A percentile compares a stretch with the other conserved stretches of the same genome.
Conservation (phyloP, 1,140 invertebrate species). For the Drosophila neocordata region DNA sequence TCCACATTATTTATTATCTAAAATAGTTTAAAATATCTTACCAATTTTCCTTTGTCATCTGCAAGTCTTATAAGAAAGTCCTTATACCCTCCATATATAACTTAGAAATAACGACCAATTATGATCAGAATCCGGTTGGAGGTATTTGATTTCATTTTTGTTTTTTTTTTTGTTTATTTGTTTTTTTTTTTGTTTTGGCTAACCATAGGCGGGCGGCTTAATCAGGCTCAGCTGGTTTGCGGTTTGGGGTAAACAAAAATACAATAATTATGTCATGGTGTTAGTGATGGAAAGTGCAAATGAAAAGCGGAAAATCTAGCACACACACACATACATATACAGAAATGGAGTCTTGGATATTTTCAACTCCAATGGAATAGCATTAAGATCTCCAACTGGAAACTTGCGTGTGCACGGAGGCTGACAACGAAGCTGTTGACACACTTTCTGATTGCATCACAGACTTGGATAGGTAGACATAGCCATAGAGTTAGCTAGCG, state of each 20-base stretch:
- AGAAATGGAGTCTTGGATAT: not conserved
- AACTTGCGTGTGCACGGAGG: conserved; percentile 23
- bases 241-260: conserved; percentile 31
- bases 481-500: conserved; percentile 30
- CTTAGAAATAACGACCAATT: conserved; percentile 44
- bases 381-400: conserved; percentile 46
- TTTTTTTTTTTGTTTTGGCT: not conserved
- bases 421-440: conserved; percentile 70
- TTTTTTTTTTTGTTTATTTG: not conserved
- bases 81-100: conserved; percentile 33
- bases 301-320: conserved; percentile 73
- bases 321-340: not conserved
- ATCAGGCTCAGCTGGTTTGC: conserved; percentile 63
- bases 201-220: conserved; percentile 33
- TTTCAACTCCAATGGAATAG: conserved; percentile 17
- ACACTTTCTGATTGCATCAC: conserved; percentile 76
- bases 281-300: conserved; percentile 78
- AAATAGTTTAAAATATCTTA: not conserved
- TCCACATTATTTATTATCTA: too few species aligned
- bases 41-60: not conserved
- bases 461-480: conserved; percentile 20
- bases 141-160: conserved; percentile 13
- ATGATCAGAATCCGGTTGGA: conserved; percentile 65
- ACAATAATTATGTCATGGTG: conserved; percentile 78
- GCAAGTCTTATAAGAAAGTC: conserved; percentile 7